These are phyloP conservation scores for Andrena hattorfiana DNA, from an alignment of 2,888 invertebrate species.

Conservation along the genomic window DNA sequence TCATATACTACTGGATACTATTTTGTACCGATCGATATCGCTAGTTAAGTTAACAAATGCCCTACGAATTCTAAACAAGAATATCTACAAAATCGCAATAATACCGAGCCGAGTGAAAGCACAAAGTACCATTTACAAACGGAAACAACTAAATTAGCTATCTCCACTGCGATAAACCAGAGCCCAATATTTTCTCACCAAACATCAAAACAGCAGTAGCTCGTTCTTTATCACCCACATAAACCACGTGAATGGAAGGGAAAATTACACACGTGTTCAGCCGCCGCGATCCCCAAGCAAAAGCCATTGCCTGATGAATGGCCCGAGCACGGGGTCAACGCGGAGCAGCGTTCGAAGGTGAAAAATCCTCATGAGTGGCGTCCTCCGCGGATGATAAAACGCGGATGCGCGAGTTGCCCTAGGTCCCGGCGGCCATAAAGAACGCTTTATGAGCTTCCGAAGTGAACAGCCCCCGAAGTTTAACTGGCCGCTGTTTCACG, in stretches of 20 bases:
- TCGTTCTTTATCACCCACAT: neutral
- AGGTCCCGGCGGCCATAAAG: conserved; percentile 16
- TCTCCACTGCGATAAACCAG: too few species aligned
- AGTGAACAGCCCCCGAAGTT: conserved; percentile 16
- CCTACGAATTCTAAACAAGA: too few species aligned
- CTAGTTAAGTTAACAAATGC: too few species aligned
- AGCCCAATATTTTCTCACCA: too few species aligned
- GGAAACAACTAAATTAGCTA: too few species aligned
- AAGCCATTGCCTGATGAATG: conserved; percentile 1
- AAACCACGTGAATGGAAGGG: conserved; percentile 2
- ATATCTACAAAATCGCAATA: too few species aligned
- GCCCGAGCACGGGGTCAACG: neutral
- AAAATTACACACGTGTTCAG: conserved; percentile 13
- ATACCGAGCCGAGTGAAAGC: too few species aligned
- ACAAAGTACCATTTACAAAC: too few species aligned
- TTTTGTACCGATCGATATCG: too few species aligned
- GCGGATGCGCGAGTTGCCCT: conserved; percentile 6
- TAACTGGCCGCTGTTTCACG: conserved; percentile 14
- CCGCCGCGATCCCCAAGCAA: conserved; percentile 1
- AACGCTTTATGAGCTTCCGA: conserved; percentile 25
- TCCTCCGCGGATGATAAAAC: conserved; percentile 20
- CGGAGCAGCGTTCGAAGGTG: neutral
- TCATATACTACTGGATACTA: too few species aligned
- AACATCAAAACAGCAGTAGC: neutral
- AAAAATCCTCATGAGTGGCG: neutral